phyloP scores from a whole-genome alignment of 2,888 invertebrate genomes.

The Polymixis lichenea region DNA sequence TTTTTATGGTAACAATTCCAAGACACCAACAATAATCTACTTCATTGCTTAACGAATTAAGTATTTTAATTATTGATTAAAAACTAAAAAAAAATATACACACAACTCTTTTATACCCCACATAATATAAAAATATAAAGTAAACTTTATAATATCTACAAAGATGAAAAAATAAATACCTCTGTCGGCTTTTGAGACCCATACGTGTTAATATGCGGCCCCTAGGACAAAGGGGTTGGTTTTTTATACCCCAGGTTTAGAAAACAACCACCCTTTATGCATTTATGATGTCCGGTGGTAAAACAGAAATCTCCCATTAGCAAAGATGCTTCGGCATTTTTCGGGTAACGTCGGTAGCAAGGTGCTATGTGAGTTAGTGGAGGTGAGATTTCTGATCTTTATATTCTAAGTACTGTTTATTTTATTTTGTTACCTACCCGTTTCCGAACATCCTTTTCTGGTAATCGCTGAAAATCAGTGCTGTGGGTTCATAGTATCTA shows the following conservation, averaged over 20 bases:
- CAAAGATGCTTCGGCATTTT: constrained; percentile 53
- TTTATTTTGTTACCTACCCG: too few species aligned
- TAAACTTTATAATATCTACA: constrained; percentile 31
- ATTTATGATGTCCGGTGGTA: constrained; percentile 79
- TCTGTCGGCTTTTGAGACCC: constrained; percentile 46
- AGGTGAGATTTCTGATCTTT: constrained; percentile 18
- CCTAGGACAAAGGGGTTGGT: constrained; percentile 77
- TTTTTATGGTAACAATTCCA: neutral
- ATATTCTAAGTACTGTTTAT: too few species aligned
- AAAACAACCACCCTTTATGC: constrained; percentile 74
- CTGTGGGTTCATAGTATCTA: too few species aligned
- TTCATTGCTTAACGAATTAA: neutral
- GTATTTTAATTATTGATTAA: neutral
- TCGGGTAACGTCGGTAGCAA: constrained; percentile 58
- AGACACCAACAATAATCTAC: neutral
- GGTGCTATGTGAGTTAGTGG: constrained; percentile 32
- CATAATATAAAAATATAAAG: constrained; percentile 9
- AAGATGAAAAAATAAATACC: constrained; percentile 44
- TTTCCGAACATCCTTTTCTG: too few species aligned
- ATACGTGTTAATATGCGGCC: constrained; percentile 81
- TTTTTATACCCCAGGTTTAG: constrained; percentile 70
- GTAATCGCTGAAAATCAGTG: too few species aligned
- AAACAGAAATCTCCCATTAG: constrained; percentile 78
- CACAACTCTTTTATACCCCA: neutral
- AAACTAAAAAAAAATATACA: neutral